Evolutionary conservation across 2,888 invertebrate species (phyloP).

Genomic region (Oligia strigilis): DNA sequence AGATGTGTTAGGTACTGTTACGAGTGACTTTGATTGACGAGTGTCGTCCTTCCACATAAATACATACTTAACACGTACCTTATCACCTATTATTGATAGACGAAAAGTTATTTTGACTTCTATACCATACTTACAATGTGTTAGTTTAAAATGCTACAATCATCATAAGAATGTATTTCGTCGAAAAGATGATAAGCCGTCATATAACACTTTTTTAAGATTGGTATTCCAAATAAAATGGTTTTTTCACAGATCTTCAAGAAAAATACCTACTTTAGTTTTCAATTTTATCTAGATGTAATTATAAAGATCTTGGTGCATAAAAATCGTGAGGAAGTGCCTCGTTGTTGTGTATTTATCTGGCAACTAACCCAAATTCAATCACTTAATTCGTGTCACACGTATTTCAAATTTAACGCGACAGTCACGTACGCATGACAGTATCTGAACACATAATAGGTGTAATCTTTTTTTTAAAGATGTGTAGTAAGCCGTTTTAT

Average conservation of each 20-base stretch:
- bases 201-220: not conserved
- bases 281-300: not conserved
- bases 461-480: slow-evolving; percentile 1
- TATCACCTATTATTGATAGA: not conserved
- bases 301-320: not conserved
- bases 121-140: no score
- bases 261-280: not conserved
- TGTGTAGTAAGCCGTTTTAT: slow-evolving; percentile 20
- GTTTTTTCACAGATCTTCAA: not conserved
- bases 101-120: no score
- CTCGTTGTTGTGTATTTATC: not conserved
- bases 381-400: slow-evolving; percentile 25
- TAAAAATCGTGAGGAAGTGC: not conserved
- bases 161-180: not conserved
- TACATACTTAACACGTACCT: no score
- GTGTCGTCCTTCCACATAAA: no score
- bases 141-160: not conserved
- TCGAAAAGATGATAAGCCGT: no score
- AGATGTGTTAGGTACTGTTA: not conserved
- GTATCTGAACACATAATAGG: slow-evolving; percentile 7
- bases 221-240: not conserved
- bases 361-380: slow-evolving; percentile 1
- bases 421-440: slow-evolving; percentile 7
- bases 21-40: no score
- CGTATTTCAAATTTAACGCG: not conserved